Evolutionary conservation across 2,888 invertebrate species (phyloP).

Genomic region (Dusona sp.): DNA sequence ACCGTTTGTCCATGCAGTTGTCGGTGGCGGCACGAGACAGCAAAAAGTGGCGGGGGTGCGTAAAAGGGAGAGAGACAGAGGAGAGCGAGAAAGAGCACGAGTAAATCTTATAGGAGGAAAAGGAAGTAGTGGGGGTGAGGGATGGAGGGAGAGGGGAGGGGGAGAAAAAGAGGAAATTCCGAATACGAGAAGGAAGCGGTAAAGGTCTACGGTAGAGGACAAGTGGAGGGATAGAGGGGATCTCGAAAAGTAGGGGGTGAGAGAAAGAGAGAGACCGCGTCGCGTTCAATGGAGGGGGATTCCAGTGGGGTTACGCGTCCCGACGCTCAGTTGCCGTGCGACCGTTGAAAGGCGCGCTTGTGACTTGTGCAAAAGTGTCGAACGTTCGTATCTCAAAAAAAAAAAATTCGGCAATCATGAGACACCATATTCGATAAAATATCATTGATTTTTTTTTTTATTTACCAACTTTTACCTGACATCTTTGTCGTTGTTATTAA

Average conservation of each 20-base stretch:
- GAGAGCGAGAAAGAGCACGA: slow-evolving; percentile 10
- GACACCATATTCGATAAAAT: slow-evolving; percentile 11
- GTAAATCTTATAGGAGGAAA: slow-evolving; percentile 4
- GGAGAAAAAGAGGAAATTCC: slow-evolving; percentile 64
- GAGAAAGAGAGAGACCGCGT: slow-evolving; percentile 48
- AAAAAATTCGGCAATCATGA: slow-evolving; percentile 42
- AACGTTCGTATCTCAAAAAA: slow-evolving; percentile 51
- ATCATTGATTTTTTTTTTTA: slow-evolving; percentile 2
- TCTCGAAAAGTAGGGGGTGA: slow-evolving; percentile 26
- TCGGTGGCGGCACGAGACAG: slow-evolving; percentile 54
- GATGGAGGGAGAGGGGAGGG: slow-evolving; percentile 4
- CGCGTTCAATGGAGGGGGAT: slow-evolving; percentile 51
- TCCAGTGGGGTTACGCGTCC: slow-evolving; percentile 79
- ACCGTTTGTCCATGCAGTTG: slow-evolving; percentile 48
- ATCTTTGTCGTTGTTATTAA: background rate
- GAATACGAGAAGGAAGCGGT: slow-evolving; percentile 60
- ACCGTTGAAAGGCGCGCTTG: slow-evolving; percentile 81
- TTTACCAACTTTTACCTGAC: slow-evolving; percentile 17
- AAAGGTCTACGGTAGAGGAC: slow-evolving; percentile 25
- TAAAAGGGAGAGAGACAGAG: slow-evolving; percentile 1
- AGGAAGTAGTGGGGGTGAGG: slow-evolving; percentile 1
- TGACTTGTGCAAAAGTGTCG: slow-evolving; percentile 63
- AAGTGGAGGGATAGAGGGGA: slow-evolving; percentile 39
- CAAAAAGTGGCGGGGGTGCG: slow-evolving; percentile 53
- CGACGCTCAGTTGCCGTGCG: slow-evolving; percentile 84